These are phyloP conservation scores for Timema cristinae DNA, from an alignment of 2,888 invertebrate genomes.

Conservation along the genomic window DNA sequence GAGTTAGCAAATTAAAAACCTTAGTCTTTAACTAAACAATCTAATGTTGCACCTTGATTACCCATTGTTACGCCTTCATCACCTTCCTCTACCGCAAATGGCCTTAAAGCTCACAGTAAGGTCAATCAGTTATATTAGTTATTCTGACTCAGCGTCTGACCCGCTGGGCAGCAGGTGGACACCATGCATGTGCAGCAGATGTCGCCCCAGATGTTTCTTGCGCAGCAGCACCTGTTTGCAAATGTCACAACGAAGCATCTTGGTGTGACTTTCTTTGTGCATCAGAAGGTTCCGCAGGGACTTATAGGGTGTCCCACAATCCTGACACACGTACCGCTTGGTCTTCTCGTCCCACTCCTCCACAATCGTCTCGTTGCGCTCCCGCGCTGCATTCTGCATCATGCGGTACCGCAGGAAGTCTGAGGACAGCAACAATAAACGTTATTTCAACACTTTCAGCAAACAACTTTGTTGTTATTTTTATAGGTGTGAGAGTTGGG, in stretches of 20 bases:
- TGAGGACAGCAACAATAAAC: background rate
- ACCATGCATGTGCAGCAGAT: conserved; percentile 5
- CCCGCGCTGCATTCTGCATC: background rate
- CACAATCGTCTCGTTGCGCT: background rate
- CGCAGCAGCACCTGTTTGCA: background rate
- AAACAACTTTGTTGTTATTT: too few species aligned
- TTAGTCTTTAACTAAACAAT: too few species aligned
- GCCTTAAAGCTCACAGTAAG: too few species aligned
- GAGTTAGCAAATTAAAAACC: too few species aligned
- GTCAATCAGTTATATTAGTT: too few species aligned
- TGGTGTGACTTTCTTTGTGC: background rate
- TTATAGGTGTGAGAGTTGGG: too few species aligned
- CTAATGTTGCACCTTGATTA: too few species aligned
- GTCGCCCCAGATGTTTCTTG: background rate
- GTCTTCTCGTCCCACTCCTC: background rate
- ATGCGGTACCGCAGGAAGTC: background rate
- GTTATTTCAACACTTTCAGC: too few species aligned
- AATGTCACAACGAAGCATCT: background rate
- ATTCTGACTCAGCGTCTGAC: background rate
- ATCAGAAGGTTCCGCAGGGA: background rate
- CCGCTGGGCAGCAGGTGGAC: background rate
- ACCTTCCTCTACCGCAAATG: too few species aligned
- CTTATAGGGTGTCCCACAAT: background rate
- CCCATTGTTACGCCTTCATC: too few species aligned
- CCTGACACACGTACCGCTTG: background rate